These are phyloP conservation scores for Acipenser transmontanus DNA, from an alignment of 2,797 vertebrate genomes.

Conservation along the genomic window DNA sequence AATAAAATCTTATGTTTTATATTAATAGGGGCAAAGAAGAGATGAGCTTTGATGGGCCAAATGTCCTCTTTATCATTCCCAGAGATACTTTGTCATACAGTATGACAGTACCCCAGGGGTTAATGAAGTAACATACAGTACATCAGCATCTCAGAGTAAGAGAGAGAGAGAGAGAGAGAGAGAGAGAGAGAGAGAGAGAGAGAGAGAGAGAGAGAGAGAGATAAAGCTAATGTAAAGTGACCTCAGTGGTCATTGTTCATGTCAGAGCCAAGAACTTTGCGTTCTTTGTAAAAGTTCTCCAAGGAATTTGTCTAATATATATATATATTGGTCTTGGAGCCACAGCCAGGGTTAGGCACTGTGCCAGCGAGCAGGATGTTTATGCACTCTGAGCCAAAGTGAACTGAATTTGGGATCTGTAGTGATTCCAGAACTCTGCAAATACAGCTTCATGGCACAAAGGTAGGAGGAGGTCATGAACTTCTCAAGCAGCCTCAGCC, in stretches of 20 bases:
- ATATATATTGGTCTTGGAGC: slow-evolving; percentile 3
- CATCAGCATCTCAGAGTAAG: neutral
- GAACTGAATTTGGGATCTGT: slow-evolving; percentile 4
- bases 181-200: neutral
- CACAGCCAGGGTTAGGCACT: neutral
- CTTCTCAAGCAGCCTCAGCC: neutral
- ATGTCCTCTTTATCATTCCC: no score
- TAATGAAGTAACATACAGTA: no score
- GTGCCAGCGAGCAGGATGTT: neutral
- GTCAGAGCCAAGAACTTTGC: neutral
- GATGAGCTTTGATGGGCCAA: no score
- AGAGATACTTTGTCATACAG: no score
- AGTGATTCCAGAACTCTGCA: neutral
- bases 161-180: neutral
- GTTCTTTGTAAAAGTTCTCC: neutral
- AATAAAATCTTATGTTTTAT: no score
- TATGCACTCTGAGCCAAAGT: neutral
- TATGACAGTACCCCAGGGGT: no score
- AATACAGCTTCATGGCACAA: slow-evolving; percentile 2
- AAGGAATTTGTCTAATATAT: neutral
- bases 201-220: neutral
- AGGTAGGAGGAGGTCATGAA: slow-evolving; percentile 3
- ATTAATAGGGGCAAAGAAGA: no score
- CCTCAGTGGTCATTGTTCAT: neutral
- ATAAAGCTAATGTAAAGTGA: neutral